Evolutionary conservation across 2,888 invertebrate species (phyloP), one percentile per base, ranked within the genome.

Genomic region (Hydraecia micacea): DNA sequence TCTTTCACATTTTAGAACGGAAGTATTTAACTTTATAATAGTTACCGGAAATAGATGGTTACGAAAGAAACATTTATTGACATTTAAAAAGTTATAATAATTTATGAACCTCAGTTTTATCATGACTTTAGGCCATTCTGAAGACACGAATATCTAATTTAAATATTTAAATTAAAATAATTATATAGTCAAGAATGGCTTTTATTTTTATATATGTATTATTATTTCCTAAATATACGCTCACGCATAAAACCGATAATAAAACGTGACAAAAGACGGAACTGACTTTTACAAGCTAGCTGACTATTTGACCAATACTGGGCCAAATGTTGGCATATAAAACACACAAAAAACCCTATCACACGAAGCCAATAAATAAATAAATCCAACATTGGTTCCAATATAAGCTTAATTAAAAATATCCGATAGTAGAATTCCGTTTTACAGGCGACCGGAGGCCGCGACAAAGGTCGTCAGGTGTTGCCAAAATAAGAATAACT

Each of bases 381-480:
- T 65, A 25, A 1, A 55, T 55, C 80, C 63, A 81, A 76, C 42
- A 73, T 85, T 83, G 80, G 80, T 42, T 28, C 79, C 73, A 87
- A 82, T 67, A n/a, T 21, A 32, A 74, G 39, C 58, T 67, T 80
- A 79, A 87, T 85, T 85, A 77, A 83, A 76, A 86, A 76, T 76
- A 76, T 76, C 72, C 42, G 65, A 83, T 85, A 85, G 75, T 70
- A 76, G 63, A 79, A 81, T 78, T 76, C 73, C 71, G 39, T 60
- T 82, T 83, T 77, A 69, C 81, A 72, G 68, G 78, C 73, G 60
- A 80, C 70, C 77, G 88, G 91, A 91, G 92, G 92, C 90, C 92
- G 90, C 90, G 90, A 86, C 88, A 91, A 91, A 96, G 96, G 96
- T 93, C 96, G 93, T 84, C 95, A 86, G 91, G 95, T 94, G 92